These are phyloP conservation scores for Brachycybe producta DNA, from an alignment of 2,888 invertebrate genomes.

Conservation along the genomic window DNA sequence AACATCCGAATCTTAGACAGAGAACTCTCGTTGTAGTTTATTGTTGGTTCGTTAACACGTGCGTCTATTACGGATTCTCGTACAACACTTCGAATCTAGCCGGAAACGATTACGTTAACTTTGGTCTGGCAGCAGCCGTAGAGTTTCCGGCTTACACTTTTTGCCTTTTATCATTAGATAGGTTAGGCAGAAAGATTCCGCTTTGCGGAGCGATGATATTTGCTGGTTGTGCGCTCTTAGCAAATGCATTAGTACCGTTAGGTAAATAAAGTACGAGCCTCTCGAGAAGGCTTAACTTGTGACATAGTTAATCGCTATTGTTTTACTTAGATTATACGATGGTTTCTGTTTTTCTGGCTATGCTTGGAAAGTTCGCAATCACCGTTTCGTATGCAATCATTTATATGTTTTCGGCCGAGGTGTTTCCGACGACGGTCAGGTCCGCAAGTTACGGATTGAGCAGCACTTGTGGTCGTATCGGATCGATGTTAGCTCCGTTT, in stretches of 20 bases:
- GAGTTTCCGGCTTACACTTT: conserved; percentile 50
- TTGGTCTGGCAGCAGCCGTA: conserved; percentile 57
- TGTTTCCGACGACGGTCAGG: conserved; percentile 58
- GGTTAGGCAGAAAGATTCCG: conserved; percentile 54
- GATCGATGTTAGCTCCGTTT: conserved; percentile 49
- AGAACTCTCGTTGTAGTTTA: conserved; percentile 56
- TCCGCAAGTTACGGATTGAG: conserved; percentile 50
- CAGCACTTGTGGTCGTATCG: conserved; percentile 48
- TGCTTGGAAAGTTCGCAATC: conserved; percentile 58
- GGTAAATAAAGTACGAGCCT: conserved; percentile 33
- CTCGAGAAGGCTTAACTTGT: no score
- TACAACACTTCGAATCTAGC: conserved; percentile 59
- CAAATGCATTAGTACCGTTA: conserved; percentile 45
- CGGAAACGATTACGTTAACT: conserved; percentile 58
- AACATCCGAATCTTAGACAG: conserved; percentile 48
- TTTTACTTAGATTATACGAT: conserved; percentile 32
- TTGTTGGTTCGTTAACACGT: conserved; percentile 58
- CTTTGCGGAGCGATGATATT: conserved; percentile 54
- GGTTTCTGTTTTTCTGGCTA: conserved; percentile 47
- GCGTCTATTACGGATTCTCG: conserved; percentile 63
- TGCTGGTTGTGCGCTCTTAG: conserved; percentile 46
- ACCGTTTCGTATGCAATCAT: conserved; percentile 59
- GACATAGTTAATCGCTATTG: no score
- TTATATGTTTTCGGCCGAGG: conserved; percentile 59
- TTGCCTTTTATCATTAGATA: conserved; percentile 50